These are phyloP conservation scores for Neofelis nebulosa DNA, from an alignment of 2,113 vertebrate genomes.

Conservation along the genomic window DNA sequence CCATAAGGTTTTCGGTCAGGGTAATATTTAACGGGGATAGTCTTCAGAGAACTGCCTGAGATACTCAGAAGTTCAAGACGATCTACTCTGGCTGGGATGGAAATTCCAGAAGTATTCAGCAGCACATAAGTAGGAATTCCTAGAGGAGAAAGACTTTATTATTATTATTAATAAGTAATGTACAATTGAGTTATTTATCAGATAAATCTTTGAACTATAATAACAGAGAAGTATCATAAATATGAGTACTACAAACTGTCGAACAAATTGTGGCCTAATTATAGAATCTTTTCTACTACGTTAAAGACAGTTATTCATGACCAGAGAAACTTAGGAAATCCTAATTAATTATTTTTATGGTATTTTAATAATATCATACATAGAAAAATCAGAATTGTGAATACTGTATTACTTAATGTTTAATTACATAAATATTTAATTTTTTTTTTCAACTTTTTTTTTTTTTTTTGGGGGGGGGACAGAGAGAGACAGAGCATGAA, in stretches of 20 bases:
- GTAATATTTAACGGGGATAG: slow-evolving; percentile 93
- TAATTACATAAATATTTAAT: not conserved
- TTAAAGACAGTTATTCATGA: not conserved
- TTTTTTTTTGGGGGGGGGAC: too few relatives aligned
- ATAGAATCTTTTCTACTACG: not conserved
- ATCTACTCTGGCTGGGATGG: slow-evolving; percentile 91
- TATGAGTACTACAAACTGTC: not conserved
- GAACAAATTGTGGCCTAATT: not conserved
- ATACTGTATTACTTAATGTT: not conserved
- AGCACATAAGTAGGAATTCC: slow-evolving; percentile 96
- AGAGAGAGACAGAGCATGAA: too few relatives aligned
- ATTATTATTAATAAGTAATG: not conserved
- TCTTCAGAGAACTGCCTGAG: slow-evolving; percentile 91
- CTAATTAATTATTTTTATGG: not conserved
- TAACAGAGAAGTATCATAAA: not conserved
- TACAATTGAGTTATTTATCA: not conserved
- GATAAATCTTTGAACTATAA: not conserved
- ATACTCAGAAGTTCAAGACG: slow-evolving; percentile 93
- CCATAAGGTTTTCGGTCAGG: slow-evolving; percentile 91
- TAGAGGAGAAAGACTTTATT: slow-evolving; percentile 79
- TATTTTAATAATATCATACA: not conserved
- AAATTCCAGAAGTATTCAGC: slow-evolving; percentile 94
- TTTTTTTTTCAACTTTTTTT: slow-evolving; percentile 9
- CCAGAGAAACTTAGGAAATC: not conserved
- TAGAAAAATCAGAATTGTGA: not conserved